Percentiles rank a stretch among this genome's conserved stretches.
Evolutionary conservation across 2,113 vertebrate species (phyloP).

Genomic region (Poicephalus meyeri): DNA sequence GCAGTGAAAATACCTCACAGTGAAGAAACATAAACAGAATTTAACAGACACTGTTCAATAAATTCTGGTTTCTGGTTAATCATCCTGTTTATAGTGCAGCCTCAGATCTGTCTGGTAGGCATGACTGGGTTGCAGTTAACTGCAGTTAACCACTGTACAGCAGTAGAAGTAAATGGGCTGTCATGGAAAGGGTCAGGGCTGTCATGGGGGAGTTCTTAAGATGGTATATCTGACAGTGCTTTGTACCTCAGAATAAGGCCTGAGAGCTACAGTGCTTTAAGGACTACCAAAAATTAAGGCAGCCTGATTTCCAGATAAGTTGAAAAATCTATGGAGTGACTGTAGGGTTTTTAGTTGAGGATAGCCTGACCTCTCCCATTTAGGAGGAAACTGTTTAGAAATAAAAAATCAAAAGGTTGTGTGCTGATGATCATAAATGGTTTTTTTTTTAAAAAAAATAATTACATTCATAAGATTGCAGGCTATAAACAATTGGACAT

Average conservation of each 20-base stretch:
- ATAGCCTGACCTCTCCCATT: background rate
- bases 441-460: background rate
- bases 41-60: background rate
- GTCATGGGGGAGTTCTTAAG: background rate
- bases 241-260: background rate
- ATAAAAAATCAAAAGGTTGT: background rate
- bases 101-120: background rate
- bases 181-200: background rate
- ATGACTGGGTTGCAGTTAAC: background rate
- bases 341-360: background rate
- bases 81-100: background rate
- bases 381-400: background rate
- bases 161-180: background rate
- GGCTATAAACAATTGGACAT: background rate
- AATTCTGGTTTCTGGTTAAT: background rate
- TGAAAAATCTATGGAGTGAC: background rate
- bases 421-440: background rate
- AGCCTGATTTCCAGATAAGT: background rate
- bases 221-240: background rate
- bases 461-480: background rate
- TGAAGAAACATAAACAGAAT: background rate
- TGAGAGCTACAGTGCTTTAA: background rate
- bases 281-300: background rate
- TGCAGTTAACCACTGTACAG: background rate
- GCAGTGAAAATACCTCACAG: background rate